Conservation (phyloP, 1,140 invertebrate species). For the Asobara japonica region DNA sequence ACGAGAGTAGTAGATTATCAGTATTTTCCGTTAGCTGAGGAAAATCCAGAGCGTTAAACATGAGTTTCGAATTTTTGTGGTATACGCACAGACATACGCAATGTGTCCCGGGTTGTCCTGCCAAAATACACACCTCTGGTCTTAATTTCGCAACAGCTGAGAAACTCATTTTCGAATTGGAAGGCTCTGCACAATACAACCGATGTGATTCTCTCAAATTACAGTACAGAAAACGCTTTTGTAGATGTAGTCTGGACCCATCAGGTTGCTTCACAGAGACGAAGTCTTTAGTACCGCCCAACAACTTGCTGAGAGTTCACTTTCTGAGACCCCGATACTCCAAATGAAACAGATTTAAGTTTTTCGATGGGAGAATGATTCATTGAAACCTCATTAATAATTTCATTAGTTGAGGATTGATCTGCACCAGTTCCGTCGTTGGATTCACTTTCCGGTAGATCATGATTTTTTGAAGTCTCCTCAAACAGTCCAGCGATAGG, state of each 20-base stretch:
- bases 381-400: background rate
- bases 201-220: slow-evolving; percentile 33
- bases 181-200: slow-evolving; percentile 17
- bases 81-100: slow-evolving; percentile 41
- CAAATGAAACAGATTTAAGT: background rate
- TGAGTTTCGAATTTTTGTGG: slow-evolving; percentile 43
- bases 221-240: slow-evolving; percentile 26
- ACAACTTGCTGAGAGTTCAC: background rate
- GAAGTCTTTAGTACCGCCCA: slow-evolving; percentile 34
- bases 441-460: too few relatives aligned
- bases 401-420: background rate
- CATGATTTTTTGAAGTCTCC: too few relatives aligned
- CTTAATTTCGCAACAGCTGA: slow-evolving; percentile 39
- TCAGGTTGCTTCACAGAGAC: slow-evolving; percentile 25
- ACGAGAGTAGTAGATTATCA: background rate
- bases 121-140: slow-evolving; percentile 38
- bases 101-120: slow-evolving; percentile 38
- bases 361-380: background rate
- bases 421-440: background rate
- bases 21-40: slow-evolving; percentile 33
- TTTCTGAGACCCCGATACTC: background rate
- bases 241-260: slow-evolving; percentile 23
- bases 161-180: slow-evolving; percentile 34
- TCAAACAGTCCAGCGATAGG: too few relatives aligned
- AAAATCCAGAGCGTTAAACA: background rate